Evolutionary conservation across 2,113 vertebrate species (phyloP).

Genomic region (Xenopus laevis): DNA sequence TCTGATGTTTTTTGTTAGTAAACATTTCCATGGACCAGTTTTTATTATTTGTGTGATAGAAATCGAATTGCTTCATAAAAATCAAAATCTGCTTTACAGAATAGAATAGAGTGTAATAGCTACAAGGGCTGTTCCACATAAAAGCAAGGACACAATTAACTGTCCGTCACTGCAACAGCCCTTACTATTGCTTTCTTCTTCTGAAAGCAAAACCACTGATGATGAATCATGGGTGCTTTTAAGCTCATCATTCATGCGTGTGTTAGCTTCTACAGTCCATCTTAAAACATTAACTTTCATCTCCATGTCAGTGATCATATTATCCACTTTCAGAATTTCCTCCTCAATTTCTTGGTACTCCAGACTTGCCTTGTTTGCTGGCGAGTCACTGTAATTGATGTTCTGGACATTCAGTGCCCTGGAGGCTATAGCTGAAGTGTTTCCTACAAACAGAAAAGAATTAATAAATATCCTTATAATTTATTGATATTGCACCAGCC

Average conservation of each 20-base stretch:
- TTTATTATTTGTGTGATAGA: too few relatives aligned
- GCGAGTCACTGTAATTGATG: constrained; percentile 46
- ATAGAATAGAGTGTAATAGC: constrained; percentile 55
- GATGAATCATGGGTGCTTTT: constrained; percentile 56
- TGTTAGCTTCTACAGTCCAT: constrained; percentile 60
- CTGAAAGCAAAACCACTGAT: constrained; percentile 56
- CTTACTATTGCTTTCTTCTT: constrained; percentile 57
- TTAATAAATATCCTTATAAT: too few relatives aligned
- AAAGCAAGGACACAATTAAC: constrained; percentile 47
- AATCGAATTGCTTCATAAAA: too few relatives aligned
- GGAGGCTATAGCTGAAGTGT: constrained; percentile 55
- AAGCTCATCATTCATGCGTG: constrained; percentile 56
- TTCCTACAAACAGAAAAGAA: constrained; percentile 55
- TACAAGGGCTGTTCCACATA: constrained; percentile 46
- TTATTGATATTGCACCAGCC: too few relatives aligned
- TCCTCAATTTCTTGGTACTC: constrained; percentile 59
- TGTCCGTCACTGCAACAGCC: constrained; percentile 45
- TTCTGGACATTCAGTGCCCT: constrained; percentile 61
- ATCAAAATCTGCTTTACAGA: constrained; percentile 49
- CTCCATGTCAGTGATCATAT: constrained; percentile 66
- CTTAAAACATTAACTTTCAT: constrained; percentile 63
- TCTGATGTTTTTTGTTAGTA: too few relatives aligned
- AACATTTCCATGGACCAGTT: too few relatives aligned
- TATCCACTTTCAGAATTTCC: constrained; percentile 57
- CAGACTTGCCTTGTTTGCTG: constrained; percentile 22